phyloP scores from a whole-genome alignment of 2,888 invertebrate genomes.

The Stenotaenia linearis region DNA sequence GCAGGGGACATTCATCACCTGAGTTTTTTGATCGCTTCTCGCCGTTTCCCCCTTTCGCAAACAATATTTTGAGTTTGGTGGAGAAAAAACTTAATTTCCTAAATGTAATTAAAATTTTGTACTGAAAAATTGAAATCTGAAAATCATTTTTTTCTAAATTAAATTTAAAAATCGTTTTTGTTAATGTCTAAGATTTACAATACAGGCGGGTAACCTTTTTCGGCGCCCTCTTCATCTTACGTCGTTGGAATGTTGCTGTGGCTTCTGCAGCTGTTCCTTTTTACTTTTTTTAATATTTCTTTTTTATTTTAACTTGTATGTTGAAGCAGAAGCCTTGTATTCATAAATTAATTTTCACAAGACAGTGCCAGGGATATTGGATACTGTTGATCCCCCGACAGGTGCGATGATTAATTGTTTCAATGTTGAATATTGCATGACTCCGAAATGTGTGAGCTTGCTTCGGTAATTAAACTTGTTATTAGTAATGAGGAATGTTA shows the following conservation, averaged over 20 bases:
- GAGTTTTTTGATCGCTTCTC: not conserved
- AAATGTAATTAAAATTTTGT: not conserved
- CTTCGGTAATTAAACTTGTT: conserved; percentile 24
- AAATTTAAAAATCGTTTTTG: not conserved
- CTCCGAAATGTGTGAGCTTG: not conserved
- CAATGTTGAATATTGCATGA: conserved; percentile 30
- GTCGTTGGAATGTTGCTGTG: conserved; percentile 5
- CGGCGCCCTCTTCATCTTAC: conserved; percentile 26
- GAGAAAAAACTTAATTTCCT: not conserved
- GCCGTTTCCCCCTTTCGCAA: not conserved
- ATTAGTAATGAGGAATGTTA: conserved; percentile 32
- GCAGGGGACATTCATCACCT: conserved; percentile 32
- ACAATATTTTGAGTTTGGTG: not conserved
- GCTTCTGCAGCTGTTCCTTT: conserved; percentile 22
- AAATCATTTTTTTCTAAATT: not conserved
- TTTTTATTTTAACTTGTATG: not conserved
- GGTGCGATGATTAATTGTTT: conserved; percentile 32
- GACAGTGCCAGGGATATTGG: conserved; percentile 28
- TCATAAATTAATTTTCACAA: conserved; percentile 31
- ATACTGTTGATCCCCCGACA: conserved; percentile 24
- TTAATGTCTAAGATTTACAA: not conserved
- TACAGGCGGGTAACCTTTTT: conserved; percentile 1
- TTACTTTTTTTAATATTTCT: not conserved
- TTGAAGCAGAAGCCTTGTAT: conserved; percentile 21
- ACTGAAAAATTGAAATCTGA: not conserved